Evolutionary conservation across 37 sponge, comb jelly and placozoan genomes (phyloP).

Genomic region (Halichondria panicea): DNA sequence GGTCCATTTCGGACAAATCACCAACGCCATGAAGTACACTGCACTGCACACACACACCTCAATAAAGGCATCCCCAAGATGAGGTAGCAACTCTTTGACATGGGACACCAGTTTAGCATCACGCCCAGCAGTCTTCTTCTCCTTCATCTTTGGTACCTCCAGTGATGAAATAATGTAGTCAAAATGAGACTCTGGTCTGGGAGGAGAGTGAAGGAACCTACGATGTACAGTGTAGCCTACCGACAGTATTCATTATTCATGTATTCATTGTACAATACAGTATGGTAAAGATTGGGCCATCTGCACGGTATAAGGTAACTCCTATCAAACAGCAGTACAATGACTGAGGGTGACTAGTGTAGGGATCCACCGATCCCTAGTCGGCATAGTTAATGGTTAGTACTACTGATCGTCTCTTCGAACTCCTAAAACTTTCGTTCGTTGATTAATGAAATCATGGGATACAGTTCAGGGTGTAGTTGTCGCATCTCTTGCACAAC

Average conservation of each 20-base stretch:
- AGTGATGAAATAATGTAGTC: constrained; percentile 47
- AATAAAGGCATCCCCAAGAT: constrained; percentile 54
- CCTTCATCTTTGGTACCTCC: background rate
- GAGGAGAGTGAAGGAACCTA: background rate
- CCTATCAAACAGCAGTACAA: too few species aligned
- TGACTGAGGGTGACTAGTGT: too few species aligned
- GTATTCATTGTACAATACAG: too few species aligned
- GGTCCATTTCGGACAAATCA: background rate
- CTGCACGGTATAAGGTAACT: too few species aligned
- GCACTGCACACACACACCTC: constrained; percentile 6
- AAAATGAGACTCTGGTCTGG: constrained; percentile 48
- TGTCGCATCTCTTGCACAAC: constrained; percentile 12
- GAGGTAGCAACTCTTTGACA: constrained; percentile 76
- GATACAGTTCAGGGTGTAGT: constrained; percentile 48
- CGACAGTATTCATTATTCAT: too few species aligned
- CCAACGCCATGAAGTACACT: background rate
- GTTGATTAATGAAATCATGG: too few species aligned
- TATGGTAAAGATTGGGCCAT: too few species aligned
- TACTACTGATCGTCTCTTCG: too few species aligned
- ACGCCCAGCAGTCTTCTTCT: background rate
- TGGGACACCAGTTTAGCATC: constrained; percentile 14
- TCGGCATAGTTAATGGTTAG: too few species aligned
- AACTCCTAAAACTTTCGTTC: too few species aligned
- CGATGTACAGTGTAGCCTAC: too few species aligned
- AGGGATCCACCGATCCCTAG: too few species aligned